Conservation (phyloP, 1,140 invertebrate species). For the Onthophagus taurus region DNA sequence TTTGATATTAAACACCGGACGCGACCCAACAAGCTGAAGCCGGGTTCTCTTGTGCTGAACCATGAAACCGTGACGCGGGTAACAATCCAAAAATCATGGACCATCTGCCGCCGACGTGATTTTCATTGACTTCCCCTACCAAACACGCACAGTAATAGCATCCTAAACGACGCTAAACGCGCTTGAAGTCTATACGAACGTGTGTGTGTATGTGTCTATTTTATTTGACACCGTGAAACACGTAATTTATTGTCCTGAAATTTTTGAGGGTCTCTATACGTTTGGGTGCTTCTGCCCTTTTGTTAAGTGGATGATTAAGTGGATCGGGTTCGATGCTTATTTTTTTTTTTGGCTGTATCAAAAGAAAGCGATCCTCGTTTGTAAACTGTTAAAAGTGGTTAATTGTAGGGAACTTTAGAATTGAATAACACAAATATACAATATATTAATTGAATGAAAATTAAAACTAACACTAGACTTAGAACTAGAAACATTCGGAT, state of each 20-base stretch:
- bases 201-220: background rate
- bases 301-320: constrained; percentile 7
- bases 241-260: constrained; percentile 6
- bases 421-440: too few relatives aligned
- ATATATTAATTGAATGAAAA: too few relatives aligned
- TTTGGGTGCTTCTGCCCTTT: background rate
- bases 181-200: background rate
- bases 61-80: constrained; percentile 5
- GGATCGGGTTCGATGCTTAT: too few relatives aligned
- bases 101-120: constrained; percentile 5
- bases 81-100: constrained; percentile 1
- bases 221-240: constrained; percentile 1
- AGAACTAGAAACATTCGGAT: too few relatives aligned
- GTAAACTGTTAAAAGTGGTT: too few relatives aligned
- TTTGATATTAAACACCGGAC: constrained; percentile 8
- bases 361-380: too few relatives aligned
- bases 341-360: too few relatives aligned
- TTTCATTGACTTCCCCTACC: constrained; percentile 1
- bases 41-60: constrained; percentile 2
- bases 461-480: too few relatives aligned
- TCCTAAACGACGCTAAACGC: background rate
- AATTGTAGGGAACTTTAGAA: too few relatives aligned
- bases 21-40: background rate
- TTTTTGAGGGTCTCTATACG: background rate
- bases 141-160: background rate